Evolutionary conservation across 2,888 invertebrate genomes (phyloP), one percentile per base, ranked within the genome.

Genomic region (Branchipolynoe longqiensis): DNA sequence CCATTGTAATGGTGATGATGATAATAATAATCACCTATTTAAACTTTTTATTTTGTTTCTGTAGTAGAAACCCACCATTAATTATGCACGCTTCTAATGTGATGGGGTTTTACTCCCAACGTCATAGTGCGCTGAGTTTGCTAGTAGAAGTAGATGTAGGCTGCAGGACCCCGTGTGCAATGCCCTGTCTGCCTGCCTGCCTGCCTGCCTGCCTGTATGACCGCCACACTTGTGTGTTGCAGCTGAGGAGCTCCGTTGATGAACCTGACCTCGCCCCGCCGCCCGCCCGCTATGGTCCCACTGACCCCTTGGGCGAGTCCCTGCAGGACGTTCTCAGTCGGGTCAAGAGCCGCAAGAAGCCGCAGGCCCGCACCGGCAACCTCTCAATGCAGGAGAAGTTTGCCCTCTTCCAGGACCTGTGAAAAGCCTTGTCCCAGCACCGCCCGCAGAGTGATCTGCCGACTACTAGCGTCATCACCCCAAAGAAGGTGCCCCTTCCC

Each of bases 381-480:
- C 82, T 86, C 58, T 85, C 83, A 0, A 56, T 87, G 85, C 85
- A 86, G 83, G 88, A 88, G 74, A 87, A 87, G 62, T 87, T 82
- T 33, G 85, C 87, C 25, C 64, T 88, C 8, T 85, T 88, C 56
- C 86, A 87, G 85, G 48, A 78, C 28, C 33, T 78, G 41, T 78
- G n/a, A n/a, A n/a, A n/a, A n/a, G n/a, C n/a, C n/a, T n/a, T n/a
- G n/a, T n/a, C n/a, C n/a, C n/a, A n/a, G n/a, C n/a, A n/a, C n/a
- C n/a, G n/a, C n/a, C n/a, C n/a, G n/a, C n/a, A n/a, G n/a, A n/a
- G n/a, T n/a, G n/a, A n/a, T n/a, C n/a, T n/a, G n/a, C n/a, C n/a
- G n/a, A n/a, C n/a, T n/a, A n/a, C n/a, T n/a, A n/a, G n/a, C n/a
- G n/a, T n/a, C n/a, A n/a, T n/a, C n/a, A n/a, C n/a, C n/a, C n/a